phyloP scores from a whole-genome alignment of 2,888 invertebrate genomes.

The Lepidonotus clava region DNA sequence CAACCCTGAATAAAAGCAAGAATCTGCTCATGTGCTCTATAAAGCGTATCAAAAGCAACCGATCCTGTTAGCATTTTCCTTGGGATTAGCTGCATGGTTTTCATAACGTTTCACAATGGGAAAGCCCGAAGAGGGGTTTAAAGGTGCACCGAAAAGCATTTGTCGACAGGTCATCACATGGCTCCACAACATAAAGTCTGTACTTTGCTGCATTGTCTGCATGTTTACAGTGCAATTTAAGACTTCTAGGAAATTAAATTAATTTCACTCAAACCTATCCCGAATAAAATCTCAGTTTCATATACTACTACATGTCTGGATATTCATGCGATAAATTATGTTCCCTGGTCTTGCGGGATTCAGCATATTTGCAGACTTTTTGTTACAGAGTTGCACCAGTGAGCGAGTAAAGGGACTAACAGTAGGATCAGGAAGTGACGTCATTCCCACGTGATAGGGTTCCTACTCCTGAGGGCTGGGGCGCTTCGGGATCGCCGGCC shows the following conservation, averaged over 20 bases:
- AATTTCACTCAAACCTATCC: too few species aligned
- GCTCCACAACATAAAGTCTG: not conserved
- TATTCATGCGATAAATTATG: too few species aligned
- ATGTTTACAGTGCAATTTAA: not conserved
- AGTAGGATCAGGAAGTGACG: not conserved
- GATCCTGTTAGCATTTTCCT: slow-evolving; percentile 5
- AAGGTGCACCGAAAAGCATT: slow-evolving; percentile 21
- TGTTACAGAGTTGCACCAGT: not conserved
- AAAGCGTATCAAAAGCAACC: not conserved
- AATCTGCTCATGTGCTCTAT: not conserved
- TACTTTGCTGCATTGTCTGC: not conserved
- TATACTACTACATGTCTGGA: too few species aligned
- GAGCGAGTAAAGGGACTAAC: not conserved
- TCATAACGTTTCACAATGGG: not conserved
- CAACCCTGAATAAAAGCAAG: slow-evolving; percentile 22
- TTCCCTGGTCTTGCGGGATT: too few species aligned
- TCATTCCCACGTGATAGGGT: slow-evolving; percentile 75
- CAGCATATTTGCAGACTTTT: not conserved
- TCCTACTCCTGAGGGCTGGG: slow-evolving; percentile 74
- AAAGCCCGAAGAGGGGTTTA: not conserved
- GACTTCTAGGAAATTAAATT: too few species aligned
- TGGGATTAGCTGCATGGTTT: too few species aligned
- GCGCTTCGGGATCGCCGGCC: slow-evolving; percentile 74
- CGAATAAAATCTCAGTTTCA: too few species aligned
- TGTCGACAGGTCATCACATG: not conserved